Evolutionary conservation across 2,888 invertebrate species (phyloP), one percentile per base, ranked within the genome.

Genomic region (Onthophagus sagittarius): DNA sequence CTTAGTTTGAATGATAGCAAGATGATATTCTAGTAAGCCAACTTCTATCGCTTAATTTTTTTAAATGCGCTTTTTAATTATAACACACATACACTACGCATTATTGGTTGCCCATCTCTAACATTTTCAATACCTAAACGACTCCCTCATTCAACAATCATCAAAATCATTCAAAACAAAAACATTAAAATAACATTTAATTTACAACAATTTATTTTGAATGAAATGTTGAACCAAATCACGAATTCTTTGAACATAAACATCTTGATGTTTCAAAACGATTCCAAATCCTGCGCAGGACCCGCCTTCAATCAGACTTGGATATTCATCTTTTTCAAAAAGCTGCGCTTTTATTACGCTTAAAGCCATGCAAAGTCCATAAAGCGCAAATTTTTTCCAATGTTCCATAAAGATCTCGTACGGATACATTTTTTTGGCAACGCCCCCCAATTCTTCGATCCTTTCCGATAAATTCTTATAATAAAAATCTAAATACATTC

Each of bases 401-500:
- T 84, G 83, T 23, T 77, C 71, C 32, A 76, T 62, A 15, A 84
- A 76, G n/a, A 70, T 75, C 9, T 78, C 76, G 23, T 75, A 81
- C 0, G 84, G 79, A 76, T 82, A 83, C n/a, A 83, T 23, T 31
- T 74, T 76, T 1, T 79, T 75, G 0, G 81, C 77, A 75, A 82
- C 78, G 31, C 80, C 79, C 15, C 80, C 81, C 14, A 81, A 77
- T 71, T 76, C 69, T 64, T 14, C 63, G 2, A 84, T 75, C 73
- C 75, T 72, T 2, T 75, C 75, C 0, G 79, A 77, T 7, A 84
- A 74, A 3, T 80, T 77, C n/a, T 79, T 73, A 73, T 84, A 77
- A 74, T 84, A 84, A 33, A 79, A 75, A 9, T 79, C 72, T n/a
- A 83, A 63, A 9, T 83, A 73, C 14, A 79, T 73, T n/a, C 80